Evolutionary conservation across 2,113 vertebrate species (phyloP).

Genomic region (Phrynosoma platyrhinos): DNA sequence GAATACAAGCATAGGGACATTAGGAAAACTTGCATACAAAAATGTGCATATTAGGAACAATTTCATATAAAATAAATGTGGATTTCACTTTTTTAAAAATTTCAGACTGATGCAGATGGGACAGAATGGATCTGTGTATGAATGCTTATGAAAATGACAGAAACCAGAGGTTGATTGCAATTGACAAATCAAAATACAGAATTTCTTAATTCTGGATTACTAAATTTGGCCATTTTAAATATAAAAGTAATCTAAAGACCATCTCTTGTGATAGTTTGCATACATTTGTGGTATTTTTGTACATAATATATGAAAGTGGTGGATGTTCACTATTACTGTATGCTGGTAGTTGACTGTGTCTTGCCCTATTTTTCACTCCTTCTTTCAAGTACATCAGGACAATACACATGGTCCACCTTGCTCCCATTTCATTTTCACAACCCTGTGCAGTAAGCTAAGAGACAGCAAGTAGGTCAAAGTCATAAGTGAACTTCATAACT

Average conservation of each 20-base stretch:
- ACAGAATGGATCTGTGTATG: too few species aligned
- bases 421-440: neutral
- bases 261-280: neutral
- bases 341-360: neutral
- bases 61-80: neutral
- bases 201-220: neutral
- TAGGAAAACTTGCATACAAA: too few species aligned
- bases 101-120: too few species aligned
- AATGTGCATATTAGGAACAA: too few species aligned
- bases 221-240: neutral
- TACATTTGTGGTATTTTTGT: neutral
- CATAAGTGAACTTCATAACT: neutral
- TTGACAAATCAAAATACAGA: neutral
- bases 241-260: neutral
- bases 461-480: neutral
- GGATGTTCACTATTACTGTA: neutral
- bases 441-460: neutral
- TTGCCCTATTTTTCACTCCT: neutral
- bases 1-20: too few species aligned
- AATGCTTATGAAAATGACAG: too few species aligned
- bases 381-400: neutral
- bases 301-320: neutral
- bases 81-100: neutral
- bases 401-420: neutral
- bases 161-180: neutral